Evolutionary conservation across 2,113 vertebrate species (phyloP).

Genomic region (Heterotilapia buettikoferi): DNA sequence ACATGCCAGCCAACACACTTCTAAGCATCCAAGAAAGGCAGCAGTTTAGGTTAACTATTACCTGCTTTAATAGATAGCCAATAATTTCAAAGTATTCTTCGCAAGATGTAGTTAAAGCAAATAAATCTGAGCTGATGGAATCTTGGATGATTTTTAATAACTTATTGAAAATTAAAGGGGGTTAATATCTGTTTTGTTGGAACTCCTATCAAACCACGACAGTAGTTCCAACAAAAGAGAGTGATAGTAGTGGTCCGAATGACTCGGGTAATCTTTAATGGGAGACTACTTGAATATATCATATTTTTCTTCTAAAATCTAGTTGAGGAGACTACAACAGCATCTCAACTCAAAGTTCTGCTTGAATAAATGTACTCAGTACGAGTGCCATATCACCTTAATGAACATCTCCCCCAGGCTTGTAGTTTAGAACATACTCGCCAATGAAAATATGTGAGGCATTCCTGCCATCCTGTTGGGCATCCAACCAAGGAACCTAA

Average conservation of each 20-base stretch:
- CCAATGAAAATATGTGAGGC: background rate
- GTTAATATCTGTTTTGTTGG: background rate
- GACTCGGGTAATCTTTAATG: background rate
- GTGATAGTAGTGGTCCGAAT: background rate
- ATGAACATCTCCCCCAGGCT: background rate
- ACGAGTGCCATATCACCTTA: background rate
- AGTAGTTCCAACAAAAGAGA: background rate
- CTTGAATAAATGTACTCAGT: background rate
- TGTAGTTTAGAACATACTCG: background rate
- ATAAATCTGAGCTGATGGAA: background rate
- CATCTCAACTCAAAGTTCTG: background rate
- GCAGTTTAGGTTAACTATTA: background rate
- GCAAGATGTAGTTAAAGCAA: background rate
- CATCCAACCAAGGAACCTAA: background rate
- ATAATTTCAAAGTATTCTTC: background rate
- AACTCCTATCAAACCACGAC: background rate
- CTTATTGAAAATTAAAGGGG: background rate
- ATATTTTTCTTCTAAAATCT: background rate
- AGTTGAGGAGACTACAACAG: background rate
- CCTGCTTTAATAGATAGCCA: background rate
- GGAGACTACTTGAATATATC: background rate
- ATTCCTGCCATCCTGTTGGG: background rate
- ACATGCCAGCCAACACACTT: background rate
- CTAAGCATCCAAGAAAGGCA: background rate
- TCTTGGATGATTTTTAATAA: background rate